phyloP scores from a whole-genome alignment of 2,113 vertebrate genomes.

The Chlorodrepanis virens region DNA sequence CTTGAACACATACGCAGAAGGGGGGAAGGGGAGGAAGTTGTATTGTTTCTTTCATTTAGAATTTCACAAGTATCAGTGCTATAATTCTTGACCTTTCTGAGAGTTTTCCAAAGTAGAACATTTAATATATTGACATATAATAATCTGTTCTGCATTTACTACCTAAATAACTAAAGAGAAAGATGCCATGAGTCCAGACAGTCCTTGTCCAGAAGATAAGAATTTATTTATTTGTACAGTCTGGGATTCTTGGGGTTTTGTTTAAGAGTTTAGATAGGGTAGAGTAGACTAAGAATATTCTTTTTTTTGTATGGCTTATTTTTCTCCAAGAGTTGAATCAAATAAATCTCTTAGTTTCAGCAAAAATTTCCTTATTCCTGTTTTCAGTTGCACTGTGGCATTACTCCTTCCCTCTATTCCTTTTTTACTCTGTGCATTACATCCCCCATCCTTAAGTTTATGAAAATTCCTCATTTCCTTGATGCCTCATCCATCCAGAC shows the following conservation, averaged over 20 bases:
- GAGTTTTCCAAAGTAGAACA: neutral
- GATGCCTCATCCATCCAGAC: neutral
- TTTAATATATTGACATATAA: neutral
- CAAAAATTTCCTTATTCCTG: neutral
- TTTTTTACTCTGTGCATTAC: neutral
- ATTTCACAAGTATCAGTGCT: neutral
- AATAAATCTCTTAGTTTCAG: neutral
- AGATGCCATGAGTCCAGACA: neutral
- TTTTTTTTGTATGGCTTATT: neutral
- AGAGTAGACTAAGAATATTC: neutral
- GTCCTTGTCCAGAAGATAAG: neutral
- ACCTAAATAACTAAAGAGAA: neutral
- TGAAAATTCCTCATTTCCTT: neutral
- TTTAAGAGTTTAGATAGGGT: neutral
- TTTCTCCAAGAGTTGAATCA: neutral
- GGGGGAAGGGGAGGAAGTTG: rapidly evolving
- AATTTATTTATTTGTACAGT: neutral
- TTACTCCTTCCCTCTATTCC: neutral
- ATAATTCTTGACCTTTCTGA: neutral
- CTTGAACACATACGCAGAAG: neutral
- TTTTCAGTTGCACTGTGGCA: neutral
- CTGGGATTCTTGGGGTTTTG: neutral
- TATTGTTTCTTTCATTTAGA: no score
- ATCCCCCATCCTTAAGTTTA: neutral
- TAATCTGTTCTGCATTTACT: neutral